phyloP scores from a whole-genome alignment of 2,113 vertebrate species.

The Colaptes auratus region DNA sequence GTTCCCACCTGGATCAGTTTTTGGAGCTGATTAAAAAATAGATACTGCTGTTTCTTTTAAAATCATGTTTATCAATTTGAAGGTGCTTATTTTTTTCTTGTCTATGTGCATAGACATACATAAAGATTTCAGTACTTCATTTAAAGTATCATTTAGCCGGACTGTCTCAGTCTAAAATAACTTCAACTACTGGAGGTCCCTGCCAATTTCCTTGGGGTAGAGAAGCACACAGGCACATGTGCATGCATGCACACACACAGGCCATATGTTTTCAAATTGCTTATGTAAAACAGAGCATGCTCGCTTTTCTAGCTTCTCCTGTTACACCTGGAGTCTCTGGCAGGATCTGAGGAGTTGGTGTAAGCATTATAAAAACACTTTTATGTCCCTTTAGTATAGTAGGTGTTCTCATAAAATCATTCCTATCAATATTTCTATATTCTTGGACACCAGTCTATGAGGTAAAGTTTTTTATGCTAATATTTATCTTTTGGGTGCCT shows the following conservation, averaged over 20 bases:
- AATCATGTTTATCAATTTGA: background rate
- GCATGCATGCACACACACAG: rapidly evolving
- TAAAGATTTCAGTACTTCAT: background rate
- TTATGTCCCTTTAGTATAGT: background rate
- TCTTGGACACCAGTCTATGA: background rate
- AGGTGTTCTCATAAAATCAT: background rate
- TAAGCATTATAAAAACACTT: background rate
- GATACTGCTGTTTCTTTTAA: background rate
- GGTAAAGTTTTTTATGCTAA: background rate
- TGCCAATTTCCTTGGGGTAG: background rate
- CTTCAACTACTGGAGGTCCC: background rate
- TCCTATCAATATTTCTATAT: background rate
- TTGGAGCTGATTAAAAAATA: background rate
- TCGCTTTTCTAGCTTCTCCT: background rate
- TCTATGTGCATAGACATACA: background rate
- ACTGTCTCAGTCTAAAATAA: background rate
- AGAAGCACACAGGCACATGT: background rate
- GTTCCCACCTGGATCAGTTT: background rate
- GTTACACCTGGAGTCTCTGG: background rate
- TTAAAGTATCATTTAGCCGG: background rate
- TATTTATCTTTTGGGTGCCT: background rate
- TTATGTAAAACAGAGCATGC: background rate
- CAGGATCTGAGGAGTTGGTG: background rate
- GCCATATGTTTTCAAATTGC: background rate
- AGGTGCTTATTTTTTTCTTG: background rate